phyloP scores from a whole-genome alignment of 2,113 vertebrate genomes.

The Felis catus region F.catus_Fca126_mat1.0 CM031413.1:115334501-115335000 shows the following conservation, averaged over 20 bases:
- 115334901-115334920: neutral
- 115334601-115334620: too few relatives aligned
- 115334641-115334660: neutral
- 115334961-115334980: neutral
- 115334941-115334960: neutral
- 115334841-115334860: neutral
- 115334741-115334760: neutral
- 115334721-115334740: neutral
- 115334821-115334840: neutral
- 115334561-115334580: neutral
- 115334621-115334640: neutral
- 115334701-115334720: neutral
- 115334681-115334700: neutral
- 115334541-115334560: neutral
- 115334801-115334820: neutral
- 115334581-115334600: neutral
- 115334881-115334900: neutral
- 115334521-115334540: neutral
- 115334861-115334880: neutral
- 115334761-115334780: neutral
- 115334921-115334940: neutral
- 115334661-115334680: neutral
- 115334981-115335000: neutral
- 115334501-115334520: neutral
- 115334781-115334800: neutral